Evolutionary conservation across 2,888 invertebrate species (phyloP), one percentile per base, ranked within the genome.

Genomic region (Oxyteleia sp.): DNA sequence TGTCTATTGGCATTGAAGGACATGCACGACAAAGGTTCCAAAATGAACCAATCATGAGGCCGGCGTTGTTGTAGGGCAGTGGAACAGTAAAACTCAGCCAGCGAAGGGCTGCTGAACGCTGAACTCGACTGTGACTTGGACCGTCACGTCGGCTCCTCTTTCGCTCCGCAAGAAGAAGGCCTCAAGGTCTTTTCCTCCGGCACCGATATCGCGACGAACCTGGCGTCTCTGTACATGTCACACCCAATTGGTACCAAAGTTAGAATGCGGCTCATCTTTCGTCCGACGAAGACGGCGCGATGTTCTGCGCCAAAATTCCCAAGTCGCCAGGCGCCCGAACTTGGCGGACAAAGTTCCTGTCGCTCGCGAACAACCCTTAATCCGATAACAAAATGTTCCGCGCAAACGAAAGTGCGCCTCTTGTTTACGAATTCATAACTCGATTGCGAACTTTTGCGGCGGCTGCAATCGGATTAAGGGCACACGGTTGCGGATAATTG

Each of bases 11-110:
- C 97, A 98, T 97, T 95, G 98, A 97, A 94, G 98, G 98, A 95
- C 98, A 98, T 95, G 98, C 97, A 95, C 98, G 97, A 95, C 98
- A 98, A 95, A 98, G 95, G 95, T 98, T 98, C 98, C 98, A 98
- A 95, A 98, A 98, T 95, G 98, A 98, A 95, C 98, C 98, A 95
- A 98, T 98, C 98, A 98, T 98, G 95, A 95, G 95, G 95, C 91
- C 90, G 92, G 76, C 88, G 88, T 88, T 92, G 88, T 88, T 92
- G 45, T 91, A 89, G 90, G 91, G 92, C 92, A 92, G 92, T 92
- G 90, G 91, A 91, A 89, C 91, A 89, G 75, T 88, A 87, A 90
- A 84, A 91, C 87, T 86, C 90, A 89, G 89, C 87, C 92, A 87
- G 88, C 87, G 75, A 75, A 84, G 84, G 87, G 88, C 90, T 87